These are phyloP conservation scores for Philaethria dido DNA, from an alignment of 2,888 invertebrate genomes.

Conservation along the genomic window DNA sequence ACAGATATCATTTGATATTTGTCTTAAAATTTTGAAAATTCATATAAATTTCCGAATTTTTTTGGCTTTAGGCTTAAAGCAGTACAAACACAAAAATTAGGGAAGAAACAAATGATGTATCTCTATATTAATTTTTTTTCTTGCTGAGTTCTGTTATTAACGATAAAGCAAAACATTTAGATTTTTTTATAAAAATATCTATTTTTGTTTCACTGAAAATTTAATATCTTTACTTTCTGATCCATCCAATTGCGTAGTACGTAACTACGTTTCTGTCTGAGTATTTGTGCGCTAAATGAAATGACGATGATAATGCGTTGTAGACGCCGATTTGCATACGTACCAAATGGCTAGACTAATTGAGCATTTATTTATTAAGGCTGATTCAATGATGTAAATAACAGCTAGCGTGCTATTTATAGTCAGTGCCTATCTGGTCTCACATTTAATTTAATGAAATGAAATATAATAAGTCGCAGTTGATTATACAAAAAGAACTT, in stretches of 20 bases:
- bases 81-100: too few species aligned
- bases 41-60: too few species aligned
- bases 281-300: slow-evolving; percentile 17
- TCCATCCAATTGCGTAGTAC: slow-evolving; percentile 15
- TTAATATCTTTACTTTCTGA: neutral
- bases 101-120: too few species aligned
- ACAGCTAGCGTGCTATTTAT: neutral
- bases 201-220: neutral
- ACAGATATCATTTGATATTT: too few species aligned
- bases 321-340: slow-evolving; percentile 16
- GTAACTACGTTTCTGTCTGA: slow-evolving; percentile 16
- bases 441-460: neutral
- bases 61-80: too few species aligned
- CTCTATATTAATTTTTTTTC: too few species aligned
- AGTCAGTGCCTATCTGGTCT: neutral
- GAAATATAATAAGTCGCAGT: neutral
- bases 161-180: too few species aligned
- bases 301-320: slow-evolving; percentile 12
- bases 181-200: neutral
- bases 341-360: slow-evolving; percentile 14
- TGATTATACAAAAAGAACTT: neutral
- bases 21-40: too few species aligned
- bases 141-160: too few species aligned
- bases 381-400: slow-evolving; percentile 5
- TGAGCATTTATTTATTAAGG: slow-evolving; percentile 16